These are phyloP conservation scores for Drosophila meridionalis DNA, from an alignment of 2,888 invertebrate species.

Conservation along the genomic window DNA sequence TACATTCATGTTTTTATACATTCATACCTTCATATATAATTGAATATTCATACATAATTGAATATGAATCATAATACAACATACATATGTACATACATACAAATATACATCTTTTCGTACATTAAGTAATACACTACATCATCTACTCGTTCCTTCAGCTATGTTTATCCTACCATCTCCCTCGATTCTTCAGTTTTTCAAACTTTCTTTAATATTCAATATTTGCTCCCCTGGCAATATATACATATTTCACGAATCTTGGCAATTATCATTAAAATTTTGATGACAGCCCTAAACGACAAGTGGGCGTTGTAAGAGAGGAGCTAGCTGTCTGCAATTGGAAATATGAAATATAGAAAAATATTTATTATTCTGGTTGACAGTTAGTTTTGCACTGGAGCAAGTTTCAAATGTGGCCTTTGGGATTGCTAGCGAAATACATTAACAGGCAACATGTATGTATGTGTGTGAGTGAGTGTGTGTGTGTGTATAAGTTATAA, in stretches of 20 bases:
- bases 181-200: neutral
- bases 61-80: too few species aligned
- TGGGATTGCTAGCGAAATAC: slow-evolving; percentile 15
- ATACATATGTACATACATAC: too few species aligned
- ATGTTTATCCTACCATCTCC: neutral
- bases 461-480: neutral
- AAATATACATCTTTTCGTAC: too few species aligned
- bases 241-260: neutral
- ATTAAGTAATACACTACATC: too few species aligned
- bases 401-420: slow-evolving; percentile 31
- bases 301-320: slow-evolving; percentile 3
- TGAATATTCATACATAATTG: too few species aligned
- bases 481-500: slow-evolving; percentile 6
- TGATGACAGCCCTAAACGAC: neutral
- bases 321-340: neutral
- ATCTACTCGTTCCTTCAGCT: too few species aligned
- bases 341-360: slow-evolving; percentile 12
- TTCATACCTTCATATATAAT: neutral
- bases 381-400: slow-evolving; percentile 9
- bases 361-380: slow-evolving; percentile 21
- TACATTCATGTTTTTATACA: neutral
- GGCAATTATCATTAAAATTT: neutral
- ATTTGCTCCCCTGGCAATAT: neutral
- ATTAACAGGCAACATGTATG: slow-evolving; percentile 14
- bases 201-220: slow-evolving; percentile 1